phyloP scores from a whole-genome alignment of 2,113 vertebrate species.

The Columba livia region DNA sequence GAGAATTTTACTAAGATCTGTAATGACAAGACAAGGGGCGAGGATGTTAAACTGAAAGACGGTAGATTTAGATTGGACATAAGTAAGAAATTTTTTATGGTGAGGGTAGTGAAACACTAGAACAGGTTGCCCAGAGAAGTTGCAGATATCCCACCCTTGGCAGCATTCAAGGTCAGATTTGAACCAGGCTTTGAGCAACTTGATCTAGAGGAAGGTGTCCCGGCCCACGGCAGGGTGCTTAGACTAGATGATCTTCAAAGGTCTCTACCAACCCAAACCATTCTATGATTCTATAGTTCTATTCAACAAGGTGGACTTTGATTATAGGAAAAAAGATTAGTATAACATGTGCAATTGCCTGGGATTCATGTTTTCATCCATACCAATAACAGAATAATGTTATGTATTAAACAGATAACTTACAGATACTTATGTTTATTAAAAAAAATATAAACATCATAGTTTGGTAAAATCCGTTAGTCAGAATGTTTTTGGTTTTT shows the following conservation, averaged over 20 bases:
- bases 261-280: background rate
- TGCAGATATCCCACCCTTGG: background rate
- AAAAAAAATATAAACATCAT: background rate
- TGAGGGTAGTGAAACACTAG: background rate
- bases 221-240: accelerated
- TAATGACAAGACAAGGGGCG: background rate
- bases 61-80: background rate
- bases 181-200: background rate
- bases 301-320: background rate
- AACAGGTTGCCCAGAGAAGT: background rate
- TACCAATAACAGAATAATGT: background rate
- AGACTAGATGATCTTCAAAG: background rate
- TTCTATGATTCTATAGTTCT: background rate
- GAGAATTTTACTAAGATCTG: background rate
- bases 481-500: background rate
- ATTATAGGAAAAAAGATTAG: background rate
- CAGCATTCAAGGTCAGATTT: background rate
- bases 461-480: background rate
- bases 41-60: background rate
- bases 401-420: background rate
- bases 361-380: background rate
- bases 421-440: background rate
- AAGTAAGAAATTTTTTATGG: background rate
- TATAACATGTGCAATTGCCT: background rate
- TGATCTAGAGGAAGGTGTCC: background rate